Conservation (phyloP, 2,888 invertebrate species). For the Drosophila fungiperda region DNA sequence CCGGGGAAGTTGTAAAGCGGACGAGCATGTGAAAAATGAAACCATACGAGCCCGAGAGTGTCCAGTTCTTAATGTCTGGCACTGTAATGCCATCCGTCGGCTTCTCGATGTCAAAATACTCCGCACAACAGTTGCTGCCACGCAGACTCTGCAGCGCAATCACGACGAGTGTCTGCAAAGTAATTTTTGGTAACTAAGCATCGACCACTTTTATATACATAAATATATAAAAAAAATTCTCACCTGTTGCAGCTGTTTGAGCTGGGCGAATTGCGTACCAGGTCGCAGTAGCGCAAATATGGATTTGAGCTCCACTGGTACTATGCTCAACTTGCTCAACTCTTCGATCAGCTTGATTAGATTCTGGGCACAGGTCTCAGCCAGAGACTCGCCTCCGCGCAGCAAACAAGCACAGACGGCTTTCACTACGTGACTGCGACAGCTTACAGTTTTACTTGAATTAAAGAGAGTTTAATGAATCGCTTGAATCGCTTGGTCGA, state of each 20-base stretch:
- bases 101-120: slow-evolving; percentile 86
- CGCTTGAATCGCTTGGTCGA: no score
- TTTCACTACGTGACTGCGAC: slow-evolving; percentile 86
- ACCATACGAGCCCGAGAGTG: slow-evolving; percentile 86
- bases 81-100: slow-evolving; percentile 86
- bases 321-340: slow-evolving; percentile 87
- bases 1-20: slow-evolving; percentile 85
- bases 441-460: slow-evolving; percentile 86
- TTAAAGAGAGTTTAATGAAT: slow-evolving; percentile 28
- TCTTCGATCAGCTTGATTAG: slow-evolving; percentile 87
- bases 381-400: slow-evolving; percentile 83
- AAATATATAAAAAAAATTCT: slow-evolving; percentile 16
- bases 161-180: slow-evolving; percentile 80
- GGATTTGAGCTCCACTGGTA: slow-evolving; percentile 87
- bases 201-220: not conserved
- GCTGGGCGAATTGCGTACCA: slow-evolving; percentile 80
- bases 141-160: slow-evolving; percentile 83
- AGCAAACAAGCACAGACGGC: slow-evolving; percentile 85
- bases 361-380: slow-evolving; percentile 85
- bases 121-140: slow-evolving; percentile 84
- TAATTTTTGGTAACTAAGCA: not conserved
- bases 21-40: slow-evolving; percentile 87
- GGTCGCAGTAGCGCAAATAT: slow-evolving; percentile 85
- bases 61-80: slow-evolving; percentile 87
- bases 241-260: slow-evolving; percentile 83